Base-by-base conservation (phyloP, 2,888 invertebrate species). In the Alsophila aescularia region DNA sequence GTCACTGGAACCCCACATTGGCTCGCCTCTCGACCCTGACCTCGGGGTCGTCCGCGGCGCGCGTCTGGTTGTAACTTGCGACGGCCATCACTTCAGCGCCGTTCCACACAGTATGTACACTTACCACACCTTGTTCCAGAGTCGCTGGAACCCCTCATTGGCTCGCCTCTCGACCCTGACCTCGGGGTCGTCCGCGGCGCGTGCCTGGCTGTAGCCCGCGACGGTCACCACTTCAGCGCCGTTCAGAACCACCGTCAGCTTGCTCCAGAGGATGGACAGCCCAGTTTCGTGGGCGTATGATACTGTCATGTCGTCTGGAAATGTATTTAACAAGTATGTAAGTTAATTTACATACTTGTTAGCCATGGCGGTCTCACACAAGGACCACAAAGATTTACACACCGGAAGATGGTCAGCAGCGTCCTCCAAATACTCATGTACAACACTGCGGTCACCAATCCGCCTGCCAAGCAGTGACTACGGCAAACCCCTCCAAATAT, bases 51-150 rank as follows among this genome's bases (percentile, higher is more conserved):
- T 95, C 94, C 0, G 82, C 72, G 8, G 94, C 85, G 8, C 93
- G 92, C 64, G 93, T 91, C 72, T 95, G 90, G 56, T 93, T 92
- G 60, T 95, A 93, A 1, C 95, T 95, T 61, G 95, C 95, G 18
- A 96, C 90, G 6, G 93, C 93, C 62, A 96, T 93, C 62, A 96
- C 94, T 70, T 96, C 95, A 34, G 94, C 94, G 8, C 2, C 3
- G 8, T 10, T 10, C 10, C n/a, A 29, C 10, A 29, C 2, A 2
- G 9, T 2, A 29, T 2, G 10, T 10, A 3, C 14, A 76, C 85
- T 75, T 45, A 93, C 96, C 95, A 95, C 29, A 95, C 94, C 74
- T 93, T 94, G 73, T 97, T 97, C 92, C 95, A 95, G 0, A 92
- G 87, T 29, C 95, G 77, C 44, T 90, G 77, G 72, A 97, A 96